Percentiles rank a stretch among this genome's conserved stretches.
These are phyloP conservation scores for Brachylomia viminalis DNA, from an alignment of 2,888 invertebrate genomes.

Conservation along the genomic window DNA sequence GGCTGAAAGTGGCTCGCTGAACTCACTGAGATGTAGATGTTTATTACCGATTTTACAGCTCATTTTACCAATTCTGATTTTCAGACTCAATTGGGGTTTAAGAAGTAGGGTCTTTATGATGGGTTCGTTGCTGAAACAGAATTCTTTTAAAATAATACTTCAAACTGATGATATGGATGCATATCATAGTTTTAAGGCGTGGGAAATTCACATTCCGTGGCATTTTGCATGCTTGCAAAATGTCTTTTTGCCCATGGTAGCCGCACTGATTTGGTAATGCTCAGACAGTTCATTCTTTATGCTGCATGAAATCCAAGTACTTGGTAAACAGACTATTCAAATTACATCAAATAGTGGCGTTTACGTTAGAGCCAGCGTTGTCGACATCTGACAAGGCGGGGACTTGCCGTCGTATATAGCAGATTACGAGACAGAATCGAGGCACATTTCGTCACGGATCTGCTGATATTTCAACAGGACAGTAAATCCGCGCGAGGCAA, in stretches of 20 bases:
- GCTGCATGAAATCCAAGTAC: slow-evolving; percentile 25
- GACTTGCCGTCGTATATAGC: slow-evolving; percentile 68
- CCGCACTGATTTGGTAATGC: slow-evolving; percentile 16
- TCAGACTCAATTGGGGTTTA: too few relatives aligned
- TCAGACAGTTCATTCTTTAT: slow-evolving; percentile 32
- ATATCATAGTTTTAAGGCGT: not conserved
- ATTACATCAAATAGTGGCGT: slow-evolving; percentile 53
- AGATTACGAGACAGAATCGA: slow-evolving; percentile 72
- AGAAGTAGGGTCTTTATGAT: too few relatives aligned
- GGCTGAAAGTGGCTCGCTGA: slow-evolving; percentile 71
- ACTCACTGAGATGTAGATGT: slow-evolving; percentile 23
- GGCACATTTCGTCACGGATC: slow-evolving; percentile 84
- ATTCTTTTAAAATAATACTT: not conserved
- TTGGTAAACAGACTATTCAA: slow-evolving; percentile 45
- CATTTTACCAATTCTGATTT: not conserved
- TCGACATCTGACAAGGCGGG: slow-evolving; percentile 69
- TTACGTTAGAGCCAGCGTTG: slow-evolving; percentile 52
- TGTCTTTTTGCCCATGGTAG: not conserved
- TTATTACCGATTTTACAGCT: slow-evolving; percentile 12
- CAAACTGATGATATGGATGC: not conserved
- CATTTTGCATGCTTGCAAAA: slow-evolving; percentile 3
- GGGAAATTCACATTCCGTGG: not conserved
- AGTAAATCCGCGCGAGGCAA: slow-evolving; percentile 79
- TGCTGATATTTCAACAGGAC: slow-evolving; percentile 84
- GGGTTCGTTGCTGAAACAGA: too few relatives aligned